phyloP scores from a whole-genome alignment of 2,113 vertebrate genomes.

The Tinamus guttatus region DNA sequence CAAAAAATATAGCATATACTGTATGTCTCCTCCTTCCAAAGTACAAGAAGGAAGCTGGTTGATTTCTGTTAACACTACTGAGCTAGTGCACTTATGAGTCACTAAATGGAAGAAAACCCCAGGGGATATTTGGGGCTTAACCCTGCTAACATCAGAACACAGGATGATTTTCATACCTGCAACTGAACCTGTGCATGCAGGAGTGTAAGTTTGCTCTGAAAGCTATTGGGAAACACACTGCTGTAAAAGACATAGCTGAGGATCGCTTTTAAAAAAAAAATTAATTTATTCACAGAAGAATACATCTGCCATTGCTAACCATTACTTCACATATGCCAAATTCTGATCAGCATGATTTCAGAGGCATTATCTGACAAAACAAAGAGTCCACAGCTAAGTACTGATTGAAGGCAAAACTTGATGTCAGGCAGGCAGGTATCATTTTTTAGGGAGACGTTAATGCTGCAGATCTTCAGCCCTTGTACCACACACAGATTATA shows the following conservation, averaged over 20 bases:
- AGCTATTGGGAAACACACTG: neutral
- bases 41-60: neutral
- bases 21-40: rapidly evolving
- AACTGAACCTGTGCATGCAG: neutral
- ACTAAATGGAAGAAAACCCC: neutral
- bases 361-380: neutral
- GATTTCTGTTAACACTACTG: neutral
- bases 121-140: neutral
- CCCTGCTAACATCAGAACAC: neutral
- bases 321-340: neutral
- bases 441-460: neutral
- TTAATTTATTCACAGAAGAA: neutral
- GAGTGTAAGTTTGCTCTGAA: rapidly evolving
- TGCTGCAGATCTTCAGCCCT: neutral
- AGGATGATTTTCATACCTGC: neutral
- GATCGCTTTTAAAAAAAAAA: neutral
- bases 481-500: neutral
- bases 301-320: neutral
- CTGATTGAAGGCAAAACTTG: neutral
- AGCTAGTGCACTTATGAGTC: neutral
- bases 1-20: neutral
- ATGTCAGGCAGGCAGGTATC: neutral
- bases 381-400: neutral
- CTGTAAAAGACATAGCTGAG: neutral
- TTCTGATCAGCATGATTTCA: neutral